A percentile compares a stretch with the other conserved stretches of the same genome.
Conservation (phyloP, 2,113 vertebrate genomes). For the Myotis lucifugus region DNA sequence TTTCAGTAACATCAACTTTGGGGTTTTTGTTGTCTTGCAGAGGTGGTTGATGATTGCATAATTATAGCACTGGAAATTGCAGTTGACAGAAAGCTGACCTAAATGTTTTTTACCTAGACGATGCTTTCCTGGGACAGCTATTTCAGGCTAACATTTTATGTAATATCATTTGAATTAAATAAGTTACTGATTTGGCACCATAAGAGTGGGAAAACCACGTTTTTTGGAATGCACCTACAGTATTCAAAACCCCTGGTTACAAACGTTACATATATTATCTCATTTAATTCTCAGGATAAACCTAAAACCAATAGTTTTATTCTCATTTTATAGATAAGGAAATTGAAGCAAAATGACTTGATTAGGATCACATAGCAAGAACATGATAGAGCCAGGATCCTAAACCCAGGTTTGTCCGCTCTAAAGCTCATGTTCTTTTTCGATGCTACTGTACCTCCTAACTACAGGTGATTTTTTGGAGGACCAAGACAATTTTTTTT, state of each 20-base stretch:
- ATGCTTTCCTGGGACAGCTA: slow-evolving; percentile 65
- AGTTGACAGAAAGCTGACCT: slow-evolving; percentile 71
- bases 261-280: slow-evolving; percentile 34
- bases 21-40: slow-evolving; percentile 51
- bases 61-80: slow-evolving; percentile 58
- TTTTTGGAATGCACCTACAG: background rate
- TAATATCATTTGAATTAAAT: slow-evolving; percentile 71
- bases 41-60: slow-evolving; percentile 63
- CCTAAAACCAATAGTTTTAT: slow-evolving; percentile 41
- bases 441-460: background rate
- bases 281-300: slow-evolving; percentile 39
- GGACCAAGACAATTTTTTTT: background rate
- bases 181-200: slow-evolving; percentile 48
- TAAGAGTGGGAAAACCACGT: slow-evolving; percentile 35
- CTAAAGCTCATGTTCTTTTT: background rate
- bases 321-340: slow-evolving; percentile 53
- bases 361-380: background rate
- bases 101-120: slow-evolving; percentile 57
- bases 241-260: slow-evolving; percentile 1
- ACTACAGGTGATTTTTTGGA: slow-evolving; percentile 17
- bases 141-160: slow-evolving; percentile 64
- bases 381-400: slow-evolving; percentile 14
- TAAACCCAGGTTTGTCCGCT: background rate
- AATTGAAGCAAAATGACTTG: slow-evolving; percentile 46
- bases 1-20: slow-evolving; percentile 51